Percentiles rank a stretch among this genome's conserved stretches.
These are phyloP conservation scores for Psilopogon haemacephalus DNA, from an alignment of 2,113 vertebrate genomes.

Conservation along the genomic window DNA sequence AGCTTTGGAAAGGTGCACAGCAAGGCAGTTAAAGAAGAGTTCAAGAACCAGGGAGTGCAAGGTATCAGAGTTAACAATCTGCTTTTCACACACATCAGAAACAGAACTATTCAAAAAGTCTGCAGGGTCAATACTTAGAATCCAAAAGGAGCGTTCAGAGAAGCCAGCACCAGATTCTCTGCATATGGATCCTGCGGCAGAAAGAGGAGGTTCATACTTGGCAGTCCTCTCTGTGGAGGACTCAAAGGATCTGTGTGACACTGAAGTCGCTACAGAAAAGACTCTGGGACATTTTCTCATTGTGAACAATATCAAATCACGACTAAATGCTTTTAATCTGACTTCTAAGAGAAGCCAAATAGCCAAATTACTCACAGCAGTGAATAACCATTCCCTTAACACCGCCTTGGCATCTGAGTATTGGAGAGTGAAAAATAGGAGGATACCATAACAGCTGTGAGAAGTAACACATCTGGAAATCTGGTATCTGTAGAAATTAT, in stretches of 20 bases:
- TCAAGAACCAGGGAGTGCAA: neutral
- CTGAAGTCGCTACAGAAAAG: neutral
- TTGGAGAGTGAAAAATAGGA: neutral
- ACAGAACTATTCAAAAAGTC: neutral
- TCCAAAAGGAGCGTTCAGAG: neutral
- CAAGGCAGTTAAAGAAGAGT: neutral
- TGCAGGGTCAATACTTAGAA: rapidly evolving
- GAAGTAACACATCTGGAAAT: neutral
- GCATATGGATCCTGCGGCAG: neutral
- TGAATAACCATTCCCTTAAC: neutral
- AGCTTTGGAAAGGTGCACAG: neutral
- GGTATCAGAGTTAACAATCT: neutral
- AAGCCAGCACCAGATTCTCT: neutral
- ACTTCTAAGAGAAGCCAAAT: neutral
- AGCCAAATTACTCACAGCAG: neutral
- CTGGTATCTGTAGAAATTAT: neutral
- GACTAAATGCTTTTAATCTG: neutral
- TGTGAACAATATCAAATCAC: neutral
- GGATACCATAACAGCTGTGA: neutral
- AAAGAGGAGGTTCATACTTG: neutral
- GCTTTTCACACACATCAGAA: neutral
- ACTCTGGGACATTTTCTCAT: neutral
- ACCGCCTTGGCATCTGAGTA: neutral
- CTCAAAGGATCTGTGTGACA: neutral
- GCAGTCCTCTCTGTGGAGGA: neutral